Base-by-base conservation (phyloP, 2,797 vertebrate species). In the Cuniculus paca region DNA sequence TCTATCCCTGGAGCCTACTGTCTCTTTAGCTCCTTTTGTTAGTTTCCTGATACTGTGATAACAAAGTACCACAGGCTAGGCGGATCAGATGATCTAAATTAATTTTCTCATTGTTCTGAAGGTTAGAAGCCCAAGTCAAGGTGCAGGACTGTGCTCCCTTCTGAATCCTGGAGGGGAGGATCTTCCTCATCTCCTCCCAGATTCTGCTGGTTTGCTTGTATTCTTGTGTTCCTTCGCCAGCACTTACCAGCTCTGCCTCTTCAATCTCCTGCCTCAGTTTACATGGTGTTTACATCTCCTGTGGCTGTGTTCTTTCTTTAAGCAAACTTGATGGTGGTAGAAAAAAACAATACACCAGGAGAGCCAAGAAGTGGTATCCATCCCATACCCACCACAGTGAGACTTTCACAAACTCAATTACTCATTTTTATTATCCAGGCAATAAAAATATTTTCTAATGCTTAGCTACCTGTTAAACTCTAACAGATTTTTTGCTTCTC, bases 381-480 rank as follows among this genome's bases (percentile, higher is more conserved):
- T 60, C 50, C 52, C 39, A 16, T 42, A 68, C 39, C 31, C 63
- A 56, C 34, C 50, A 52, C 2, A 24, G 31, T 9, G 17, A 91
- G 52, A 52, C 74, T 61, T 78, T n/a, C 54, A 58, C 31, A 52
- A 34, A 50, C 48, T 58, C 28, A 19, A 0, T 16, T 2, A 56
- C 36, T 91, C 45, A 6, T 48, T 70, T 90, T 92, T 86, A 80
- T 92, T 56, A 82, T 36, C 20, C 60, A 74, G 48, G 24, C 86
- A 96, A 94, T 88, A 10, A 39, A 89, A 87, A 79, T 54, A 17
- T 84, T 45, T 95, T 90, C 61, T 77, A 88, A 42, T 82, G 3
- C 36, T 85, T 50, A 78, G 24, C 45, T 22, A 34, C 70, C 42
- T 56, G 6, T 77, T 79, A 85, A 54, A 93, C 88, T 86, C 48